Evolutionary conservation across 2,888 invertebrate species (phyloP).

Genomic region (Macaria notata): DNA sequence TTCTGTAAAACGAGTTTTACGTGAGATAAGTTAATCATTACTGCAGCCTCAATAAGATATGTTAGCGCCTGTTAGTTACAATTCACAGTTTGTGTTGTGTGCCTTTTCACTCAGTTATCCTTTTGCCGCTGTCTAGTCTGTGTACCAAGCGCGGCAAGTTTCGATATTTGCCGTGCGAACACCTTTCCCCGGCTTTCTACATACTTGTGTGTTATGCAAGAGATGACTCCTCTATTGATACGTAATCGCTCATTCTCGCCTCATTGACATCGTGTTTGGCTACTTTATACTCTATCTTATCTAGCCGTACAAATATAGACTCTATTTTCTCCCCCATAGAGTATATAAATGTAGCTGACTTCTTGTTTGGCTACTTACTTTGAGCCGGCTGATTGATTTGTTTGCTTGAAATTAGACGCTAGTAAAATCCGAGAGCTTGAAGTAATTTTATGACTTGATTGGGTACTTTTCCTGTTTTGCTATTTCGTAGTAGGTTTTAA

Average conservation of each 20-base stretch:
- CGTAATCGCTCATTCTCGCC: constrained; percentile 32
- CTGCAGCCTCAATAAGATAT: too few relatives aligned
- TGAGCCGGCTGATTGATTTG: constrained; percentile 5
- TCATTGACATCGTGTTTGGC: constrained; percentile 27
- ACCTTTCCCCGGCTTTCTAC: constrained; percentile 69
- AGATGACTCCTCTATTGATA: constrained; percentile 31
- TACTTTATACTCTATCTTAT: not conserved
- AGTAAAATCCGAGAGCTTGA: not conserved
- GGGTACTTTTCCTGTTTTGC: too few relatives aligned
- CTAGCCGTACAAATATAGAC: not conserved
- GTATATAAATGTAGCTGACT: too few relatives aligned
- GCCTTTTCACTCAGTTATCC: not conserved
- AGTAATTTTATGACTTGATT: too few relatives aligned
- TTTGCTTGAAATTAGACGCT: not conserved
- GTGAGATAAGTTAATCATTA: too few relatives aligned
- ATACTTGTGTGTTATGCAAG: constrained; percentile 31
- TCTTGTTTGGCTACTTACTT: not conserved
- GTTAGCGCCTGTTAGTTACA: too few relatives aligned
- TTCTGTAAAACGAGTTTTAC: too few relatives aligned
- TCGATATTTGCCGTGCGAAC: constrained; percentile 50
- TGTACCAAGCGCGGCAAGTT: constrained; percentile 19
- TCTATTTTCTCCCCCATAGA: too few relatives aligned
- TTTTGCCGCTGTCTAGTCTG: constrained; percentile 5
- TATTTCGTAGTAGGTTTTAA: too few relatives aligned
- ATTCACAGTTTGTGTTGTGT: too few relatives aligned